These are phyloP conservation scores for Lepidonotus clava DNA, from an alignment of 2,888 invertebrate species.

Conservation along the genomic window DNA sequence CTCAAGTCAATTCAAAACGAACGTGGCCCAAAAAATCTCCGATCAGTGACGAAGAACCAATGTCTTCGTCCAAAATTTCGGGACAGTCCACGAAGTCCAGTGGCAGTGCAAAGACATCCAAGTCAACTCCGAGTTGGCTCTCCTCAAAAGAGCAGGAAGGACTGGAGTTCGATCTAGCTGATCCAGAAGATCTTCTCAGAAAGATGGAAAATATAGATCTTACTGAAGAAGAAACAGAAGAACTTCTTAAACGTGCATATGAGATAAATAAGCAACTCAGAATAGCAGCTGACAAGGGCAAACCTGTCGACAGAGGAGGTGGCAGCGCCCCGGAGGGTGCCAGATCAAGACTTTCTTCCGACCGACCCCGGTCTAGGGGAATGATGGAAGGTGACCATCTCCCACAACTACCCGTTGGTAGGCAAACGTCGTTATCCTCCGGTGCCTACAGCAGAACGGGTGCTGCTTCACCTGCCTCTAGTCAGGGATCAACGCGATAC, in stretches of 20 bases:
- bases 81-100: too few species aligned
- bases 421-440: background rate
- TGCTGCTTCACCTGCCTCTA: background rate
- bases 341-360: background rate
- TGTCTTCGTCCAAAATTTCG: too few species aligned
- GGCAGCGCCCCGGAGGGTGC: background rate
- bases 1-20: background rate
- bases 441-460: background rate
- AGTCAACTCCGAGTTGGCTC: background rate
- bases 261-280: conserved; percentile 34
- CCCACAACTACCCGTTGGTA: background rate
- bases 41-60: background rate
- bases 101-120: background rate
- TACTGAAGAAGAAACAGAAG: conserved; percentile 40
- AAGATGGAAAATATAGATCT: conserved; percentile 28
- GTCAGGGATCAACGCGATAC: background rate
- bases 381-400: background rate
- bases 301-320: background rate
- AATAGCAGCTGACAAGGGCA: too few species aligned
- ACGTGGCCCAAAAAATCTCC: background rate
- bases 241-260: background rate
- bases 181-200: conserved; percentile 28
- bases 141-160: background rate
- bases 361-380: background rate
- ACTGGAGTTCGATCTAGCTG: conserved; percentile 11